Evolutionary conservation across 23 tunicate genomes (phyloP).

Genomic region (Clavelina lepadiformis): DNA sequence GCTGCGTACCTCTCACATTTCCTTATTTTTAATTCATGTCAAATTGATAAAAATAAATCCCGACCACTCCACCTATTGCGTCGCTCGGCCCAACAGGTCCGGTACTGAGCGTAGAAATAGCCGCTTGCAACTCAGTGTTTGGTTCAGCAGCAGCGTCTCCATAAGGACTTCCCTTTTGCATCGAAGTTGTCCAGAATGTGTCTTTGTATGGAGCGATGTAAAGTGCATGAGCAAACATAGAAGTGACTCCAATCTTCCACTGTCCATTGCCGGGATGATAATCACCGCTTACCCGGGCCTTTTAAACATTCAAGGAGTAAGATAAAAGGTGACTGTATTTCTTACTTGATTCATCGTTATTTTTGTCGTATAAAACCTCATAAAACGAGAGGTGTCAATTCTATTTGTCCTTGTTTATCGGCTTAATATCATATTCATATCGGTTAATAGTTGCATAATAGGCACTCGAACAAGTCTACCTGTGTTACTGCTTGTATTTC

Average conservation of each 20-base stretch:
- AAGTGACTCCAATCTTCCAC: constrained; percentile 86
- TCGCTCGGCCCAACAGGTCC: constrained; percentile 96
- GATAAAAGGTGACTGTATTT: no score
- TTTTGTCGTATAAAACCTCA: no score
- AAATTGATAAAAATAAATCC: no score
- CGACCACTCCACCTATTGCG: constrained; percentile 29
- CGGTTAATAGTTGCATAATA: no score
- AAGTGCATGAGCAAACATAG: constrained; percentile 86
- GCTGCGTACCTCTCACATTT: no score
- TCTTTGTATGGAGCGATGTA: constrained; percentile 88
- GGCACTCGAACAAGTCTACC: no score
- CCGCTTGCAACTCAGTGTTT: constrained; percentile 61
- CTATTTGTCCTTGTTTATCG: no score
- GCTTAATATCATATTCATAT: no score
- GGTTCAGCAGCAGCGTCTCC: constrained; percentile 36
- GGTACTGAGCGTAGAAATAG: constrained; percentile 73
- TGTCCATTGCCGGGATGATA: constrained; percentile 92
- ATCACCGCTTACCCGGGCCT: constrained; percentile 89
- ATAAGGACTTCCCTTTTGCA: constrained; percentile 74
- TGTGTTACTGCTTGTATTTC: constrained; percentile 77
- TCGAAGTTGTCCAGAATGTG: constrained; percentile 74
- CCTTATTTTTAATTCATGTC: no score
- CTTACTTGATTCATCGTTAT: no score
- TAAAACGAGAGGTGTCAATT: no score
- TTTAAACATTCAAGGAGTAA: no score